Evolutionary conservation across 2,797 vertebrate genomes (phyloP), one percentile per base, ranked within the genome.

Genomic region (Xenentodon cancila): DNA sequence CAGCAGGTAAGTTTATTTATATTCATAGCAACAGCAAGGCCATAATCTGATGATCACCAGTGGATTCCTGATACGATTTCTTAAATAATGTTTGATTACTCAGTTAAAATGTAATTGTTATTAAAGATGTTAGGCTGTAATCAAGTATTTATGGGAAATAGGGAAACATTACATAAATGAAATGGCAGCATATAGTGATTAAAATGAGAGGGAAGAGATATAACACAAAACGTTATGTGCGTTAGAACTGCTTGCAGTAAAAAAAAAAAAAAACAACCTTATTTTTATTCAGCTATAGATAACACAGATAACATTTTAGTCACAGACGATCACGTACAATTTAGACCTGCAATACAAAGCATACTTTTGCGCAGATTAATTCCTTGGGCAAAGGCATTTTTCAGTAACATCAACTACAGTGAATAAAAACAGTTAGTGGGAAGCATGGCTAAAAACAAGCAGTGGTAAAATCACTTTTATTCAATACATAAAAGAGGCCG

Each of bases 1-100:
- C 77, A 78, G 74, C 84, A 91, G 95, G 94, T 92, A 19, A 64
- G 85, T 70, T 43, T 42, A 30, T 47, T 2, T 21, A 49, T 9
- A 16, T 19, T 59, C 7, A 9, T 5, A 32, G 7, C 58, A 55
- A 55, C 13, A 51, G 3, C 12, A 2, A 25, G 17, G 2, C 20
- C 13, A 7, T 50, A 17, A 9, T 40, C 4, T 52, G 18, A 19
- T 16, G 37, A 15, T 40, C 37, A 16, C 2, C 34, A 37, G 37
- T 40, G 13, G 37, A 19, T 48, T 53, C 19, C 15, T 17, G 7
- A 40, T 5, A 1, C 15, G 15, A 17, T 49, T 42, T 20, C 5
- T 11, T 43, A 11, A n/a, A 7, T 11, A 25, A 25, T 17, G 49
- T 22, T 27, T 25, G 34, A 37, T 30, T 8, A 8, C 5, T 6